Conservation (phyloP, 2,888 invertebrate genomes). For the Deilephila porcellus region DNA sequence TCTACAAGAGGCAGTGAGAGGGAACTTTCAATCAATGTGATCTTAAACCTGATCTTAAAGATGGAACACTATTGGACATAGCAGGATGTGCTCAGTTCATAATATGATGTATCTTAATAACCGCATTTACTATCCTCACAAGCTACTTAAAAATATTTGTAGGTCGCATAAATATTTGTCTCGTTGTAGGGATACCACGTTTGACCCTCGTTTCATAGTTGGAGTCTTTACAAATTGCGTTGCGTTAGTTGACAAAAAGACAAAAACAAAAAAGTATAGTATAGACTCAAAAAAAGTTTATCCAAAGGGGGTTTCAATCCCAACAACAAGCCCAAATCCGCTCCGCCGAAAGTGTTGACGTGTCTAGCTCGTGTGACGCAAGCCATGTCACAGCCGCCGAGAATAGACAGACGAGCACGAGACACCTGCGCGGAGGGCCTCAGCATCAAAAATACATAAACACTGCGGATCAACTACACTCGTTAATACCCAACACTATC, state of each 20-base stretch:
- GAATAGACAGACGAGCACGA: constrained; percentile 72
- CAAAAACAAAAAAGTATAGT: background rate
- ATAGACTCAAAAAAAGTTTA: background rate
- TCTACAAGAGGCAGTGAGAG: background rate
- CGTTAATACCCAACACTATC: constrained; percentile 24
- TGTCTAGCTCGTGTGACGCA: constrained; percentile 56
- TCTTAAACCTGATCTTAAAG: no score
- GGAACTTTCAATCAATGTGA: no score
- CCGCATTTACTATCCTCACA: no score
- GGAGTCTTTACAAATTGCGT: no score
- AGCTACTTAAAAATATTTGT: no score
- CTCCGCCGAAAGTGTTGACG: constrained; percentile 26
- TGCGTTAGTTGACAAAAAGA: no score
- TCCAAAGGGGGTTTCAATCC: constrained; percentile 13
- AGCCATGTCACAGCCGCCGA: constrained; percentile 54
- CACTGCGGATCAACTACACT: constrained; percentile 29
- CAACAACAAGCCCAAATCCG: constrained; percentile 28
- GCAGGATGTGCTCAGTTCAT: no score
- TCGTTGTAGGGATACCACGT: no score
- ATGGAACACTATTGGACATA: no score
- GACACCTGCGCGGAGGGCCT: constrained; percentile 64
- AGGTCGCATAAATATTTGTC: no score
- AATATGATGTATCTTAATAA: no score
- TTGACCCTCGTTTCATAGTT: no score
- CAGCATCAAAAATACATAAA: constrained; percentile 32